These are phyloP conservation scores for Megastigmus dorsalis DNA, from an alignment of 2,888 invertebrate genomes.

Conservation along the genomic window DNA sequence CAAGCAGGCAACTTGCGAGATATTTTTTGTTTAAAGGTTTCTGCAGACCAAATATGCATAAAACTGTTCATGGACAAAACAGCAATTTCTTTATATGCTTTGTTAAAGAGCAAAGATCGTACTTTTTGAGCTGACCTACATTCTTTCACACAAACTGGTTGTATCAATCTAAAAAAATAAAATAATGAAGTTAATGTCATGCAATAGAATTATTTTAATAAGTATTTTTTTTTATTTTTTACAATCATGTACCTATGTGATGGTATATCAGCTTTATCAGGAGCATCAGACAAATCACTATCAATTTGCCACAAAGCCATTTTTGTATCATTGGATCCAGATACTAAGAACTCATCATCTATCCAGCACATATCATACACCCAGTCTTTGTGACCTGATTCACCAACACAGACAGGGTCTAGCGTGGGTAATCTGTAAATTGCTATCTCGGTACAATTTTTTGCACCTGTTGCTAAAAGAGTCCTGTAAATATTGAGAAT, in stretches of 20 bases:
- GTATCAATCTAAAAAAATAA: conserved; percentile 65
- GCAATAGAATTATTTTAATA: too few relatives aligned
- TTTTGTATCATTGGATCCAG: conserved; percentile 93
- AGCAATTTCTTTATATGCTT: conserved; percentile 89
- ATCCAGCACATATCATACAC: conserved; percentile 96
- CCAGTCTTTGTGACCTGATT: conserved; percentile 93
- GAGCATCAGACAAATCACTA: conserved; percentile 72
- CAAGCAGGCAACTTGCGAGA: conserved; percentile 91
- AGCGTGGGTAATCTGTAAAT: conserved; percentile 93
- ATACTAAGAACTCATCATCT: conserved; percentile 95
- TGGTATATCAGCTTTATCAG: conserved; percentile 75
- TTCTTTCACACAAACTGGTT: conserved; percentile 83
- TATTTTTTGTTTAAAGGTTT: conserved; percentile 90
- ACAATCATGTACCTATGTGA: conserved; percentile 75
- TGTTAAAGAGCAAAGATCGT: conserved; percentile 91
- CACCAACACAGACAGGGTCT: conserved; percentile 95
- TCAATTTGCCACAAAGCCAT: conserved; percentile 93
- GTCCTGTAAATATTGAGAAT: conserved; percentile 77
- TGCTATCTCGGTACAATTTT: conserved; percentile 95
- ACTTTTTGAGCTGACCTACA: conserved; percentile 88
- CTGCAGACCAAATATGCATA: conserved; percentile 95
- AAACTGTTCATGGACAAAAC: conserved; percentile 94
- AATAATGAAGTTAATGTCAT: background rate
- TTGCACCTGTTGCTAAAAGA: conserved; percentile 92
- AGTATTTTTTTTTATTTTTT: too few relatives aligned